phyloP scores from a whole-genome alignment of 2,113 vertebrate species.

The Megaptera novaeangliae region DNA sequence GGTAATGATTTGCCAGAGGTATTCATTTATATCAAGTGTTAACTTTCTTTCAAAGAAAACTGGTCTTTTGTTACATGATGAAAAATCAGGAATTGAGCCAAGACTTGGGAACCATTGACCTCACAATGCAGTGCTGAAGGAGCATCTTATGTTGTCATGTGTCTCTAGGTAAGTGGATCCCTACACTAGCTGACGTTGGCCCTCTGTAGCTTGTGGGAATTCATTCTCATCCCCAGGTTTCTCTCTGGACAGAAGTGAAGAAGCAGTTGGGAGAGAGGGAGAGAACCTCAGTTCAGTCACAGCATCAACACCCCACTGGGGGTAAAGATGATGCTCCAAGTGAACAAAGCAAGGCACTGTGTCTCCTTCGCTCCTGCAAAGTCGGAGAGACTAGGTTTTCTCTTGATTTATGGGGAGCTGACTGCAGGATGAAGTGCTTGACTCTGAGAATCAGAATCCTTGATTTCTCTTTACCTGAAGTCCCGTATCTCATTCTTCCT shows the following conservation, averaged over 20 bases:
- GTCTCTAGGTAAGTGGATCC: not conserved
- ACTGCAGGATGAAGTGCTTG: too few relatives aligned
- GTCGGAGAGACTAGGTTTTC: too few relatives aligned
- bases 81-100: not conserved
- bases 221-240: not conserved
- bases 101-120: not conserved
- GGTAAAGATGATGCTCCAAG: too few relatives aligned
- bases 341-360: not conserved
- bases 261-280: not conserved
- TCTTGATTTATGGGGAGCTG: not conserved
- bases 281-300: not conserved
- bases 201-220: not conserved
- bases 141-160: not conserved
- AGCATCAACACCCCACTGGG: accelerated
- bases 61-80: not conserved
- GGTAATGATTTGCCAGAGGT: not conserved
- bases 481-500: not conserved
- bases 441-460: not conserved
- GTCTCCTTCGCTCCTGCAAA: too few relatives aligned
- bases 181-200: not conserved
- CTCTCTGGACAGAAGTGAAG: not conserved
- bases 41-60: not conserved
- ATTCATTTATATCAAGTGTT: not conserved
- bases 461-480: not conserved
- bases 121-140: not conserved